Evolutionary conservation across 2,888 invertebrate genomes (phyloP).

Genomic region (Agonopterix arenella): DNA sequence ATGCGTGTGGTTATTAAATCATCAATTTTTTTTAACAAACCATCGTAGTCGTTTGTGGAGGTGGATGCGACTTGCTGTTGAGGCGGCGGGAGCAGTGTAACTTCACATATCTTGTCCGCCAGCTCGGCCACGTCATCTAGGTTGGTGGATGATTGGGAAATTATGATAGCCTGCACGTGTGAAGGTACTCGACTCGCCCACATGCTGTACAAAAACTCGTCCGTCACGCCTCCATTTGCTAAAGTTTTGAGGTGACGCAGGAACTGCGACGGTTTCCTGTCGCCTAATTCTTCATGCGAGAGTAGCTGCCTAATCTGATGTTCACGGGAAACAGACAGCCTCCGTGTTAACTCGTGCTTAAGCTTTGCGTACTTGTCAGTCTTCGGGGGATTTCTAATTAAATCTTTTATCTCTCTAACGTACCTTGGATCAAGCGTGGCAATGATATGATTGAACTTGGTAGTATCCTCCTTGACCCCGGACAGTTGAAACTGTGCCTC

Average conservation of each 20-base stretch:
- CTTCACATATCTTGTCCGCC: not conserved
- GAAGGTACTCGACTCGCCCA: not conserved
- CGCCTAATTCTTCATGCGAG: not conserved
- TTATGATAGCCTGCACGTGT: not conserved
- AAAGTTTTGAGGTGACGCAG: not conserved
- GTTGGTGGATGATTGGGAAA: not conserved
- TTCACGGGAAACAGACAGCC: not conserved
- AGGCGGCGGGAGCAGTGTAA: not conserved
- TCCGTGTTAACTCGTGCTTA: not conserved
- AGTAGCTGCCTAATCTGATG: not conserved
- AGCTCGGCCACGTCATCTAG: not conserved
- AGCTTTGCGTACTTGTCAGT: not conserved
- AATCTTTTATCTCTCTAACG: not conserved
- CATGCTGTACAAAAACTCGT: not conserved
- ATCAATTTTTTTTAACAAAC: not conserved
- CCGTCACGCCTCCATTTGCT: not conserved
- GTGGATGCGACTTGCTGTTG: not conserved
- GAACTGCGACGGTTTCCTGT: constrained; percentile 1
- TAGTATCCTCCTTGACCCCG: not conserved
- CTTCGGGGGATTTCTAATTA: not conserved
- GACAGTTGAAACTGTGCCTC: not conserved
- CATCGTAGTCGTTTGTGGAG: not conserved
- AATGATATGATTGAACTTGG: not conserved
- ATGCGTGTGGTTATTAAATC: not conserved
- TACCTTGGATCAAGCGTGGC: not conserved